Evolutionary conservation across 2,888 invertebrate species (phyloP), one percentile per base, ranked within the genome.

Genomic region (Oithona nana): DNA sequence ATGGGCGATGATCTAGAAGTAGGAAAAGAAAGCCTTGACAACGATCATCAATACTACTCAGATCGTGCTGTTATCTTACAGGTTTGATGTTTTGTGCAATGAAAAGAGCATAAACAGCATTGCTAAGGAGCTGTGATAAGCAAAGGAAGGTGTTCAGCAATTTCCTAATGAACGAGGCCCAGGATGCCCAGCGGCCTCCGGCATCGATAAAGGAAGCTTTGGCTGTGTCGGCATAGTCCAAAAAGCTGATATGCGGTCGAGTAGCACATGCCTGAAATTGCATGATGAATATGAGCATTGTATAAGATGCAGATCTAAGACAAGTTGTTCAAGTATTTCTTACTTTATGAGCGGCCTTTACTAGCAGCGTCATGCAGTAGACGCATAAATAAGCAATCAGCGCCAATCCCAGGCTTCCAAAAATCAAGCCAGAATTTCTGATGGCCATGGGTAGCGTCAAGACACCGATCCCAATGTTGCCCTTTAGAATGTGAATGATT

Each of bases 81-180:
- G 59, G 59, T 8, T 31, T n/a, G 28, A 59, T 59, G 22, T 59
- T 59, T 16, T 59, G 59, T 3, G 59, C 59, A 2, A 59, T 39
- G 48, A 59, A 59, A 4, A 59, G 59, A 26, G 48, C 39, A 48
- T 59, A 59, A 48, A 59, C 59, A 20, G 59, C 59, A 26, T 59
- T 59, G 49, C 59, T 59, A 1, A 20, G 20, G 16, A 59, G n/a
- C 26, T 59, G 59, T 2, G 59, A 59, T 6, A 59, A n/a, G 26
- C 59, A 59, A 1, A 59, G 59, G 48, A 59, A 59, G 22, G 28
- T 4, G 22, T 59, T 59, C 3, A 59, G n/a, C 49, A 59, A 16
- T 22, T 28, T 20, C 6, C 59, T 20, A 16, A 59, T 31, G 8
- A 30, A 6, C 6, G 30, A 22, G 48, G 59, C 59, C 13, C 48